These are phyloP conservation scores for Chrysolina oricalcia DNA, from an alignment of 2,888 invertebrate genomes.

Conservation along the genomic window DNA sequence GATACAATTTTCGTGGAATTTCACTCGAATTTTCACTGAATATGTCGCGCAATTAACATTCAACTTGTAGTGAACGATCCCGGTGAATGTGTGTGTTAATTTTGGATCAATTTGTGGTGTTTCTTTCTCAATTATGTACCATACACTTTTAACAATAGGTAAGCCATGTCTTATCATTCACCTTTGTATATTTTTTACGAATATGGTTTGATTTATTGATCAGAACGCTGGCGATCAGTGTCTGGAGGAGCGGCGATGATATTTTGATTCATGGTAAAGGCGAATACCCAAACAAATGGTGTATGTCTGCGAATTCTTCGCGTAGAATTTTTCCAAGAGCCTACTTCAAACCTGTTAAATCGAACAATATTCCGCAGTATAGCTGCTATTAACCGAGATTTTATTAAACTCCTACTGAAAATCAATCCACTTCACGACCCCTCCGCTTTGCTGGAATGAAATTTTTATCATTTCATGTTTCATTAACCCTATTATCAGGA, in stretches of 20 bases:
- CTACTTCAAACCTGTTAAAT: constrained; percentile 24
- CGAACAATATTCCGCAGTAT: constrained; percentile 20
- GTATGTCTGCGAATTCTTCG: constrained; percentile 18
- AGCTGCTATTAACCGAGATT: constrained; percentile 19
- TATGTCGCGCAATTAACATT: constrained; percentile 62
- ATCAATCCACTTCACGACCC: constrained; percentile 53
- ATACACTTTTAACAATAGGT: constrained; percentile 72
- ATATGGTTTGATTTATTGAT: constrained; percentile 64
- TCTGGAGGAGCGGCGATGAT: constrained; percentile 1
- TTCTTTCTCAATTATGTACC: constrained; percentile 69
- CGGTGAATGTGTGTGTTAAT: constrained; percentile 61
- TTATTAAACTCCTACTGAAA: constrained; percentile 31
- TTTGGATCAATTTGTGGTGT: constrained; percentile 61
- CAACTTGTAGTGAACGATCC: constrained; percentile 59
- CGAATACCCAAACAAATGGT: neutral
- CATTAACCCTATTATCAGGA: constrained; percentile 53
- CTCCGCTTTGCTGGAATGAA: constrained; percentile 52
- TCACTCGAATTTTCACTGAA: constrained; percentile 62
- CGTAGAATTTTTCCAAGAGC: constrained; percentile 21
- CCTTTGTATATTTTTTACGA: constrained; percentile 69
- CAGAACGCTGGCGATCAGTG: constrained; percentile 17
- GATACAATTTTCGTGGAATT: constrained; percentile 62
- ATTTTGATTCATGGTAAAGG: constrained; percentile 34
- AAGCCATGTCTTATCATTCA: constrained; percentile 72
- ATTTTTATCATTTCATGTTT: constrained; percentile 58